Evolutionary conservation across 2,797 vertebrate species (phyloP), one percentile per base, ranked within the genome.

Genomic region (Cuniculus paca): DNA sequence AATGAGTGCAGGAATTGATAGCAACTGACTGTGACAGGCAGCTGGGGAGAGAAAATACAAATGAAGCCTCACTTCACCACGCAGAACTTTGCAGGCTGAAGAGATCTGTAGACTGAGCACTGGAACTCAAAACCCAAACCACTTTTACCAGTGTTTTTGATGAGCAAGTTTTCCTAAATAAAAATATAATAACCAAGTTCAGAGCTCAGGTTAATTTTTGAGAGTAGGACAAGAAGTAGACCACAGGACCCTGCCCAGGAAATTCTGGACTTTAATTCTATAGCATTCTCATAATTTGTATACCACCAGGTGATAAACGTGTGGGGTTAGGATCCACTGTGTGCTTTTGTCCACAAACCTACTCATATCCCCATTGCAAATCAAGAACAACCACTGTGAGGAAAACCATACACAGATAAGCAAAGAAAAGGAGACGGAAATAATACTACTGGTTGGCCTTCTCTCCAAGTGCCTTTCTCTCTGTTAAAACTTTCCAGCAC

Each of bases 181-280:
- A 84, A 93, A 80, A n/a, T 24, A 28, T 2, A 54, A 52, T 75
- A 1, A 13, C 31, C 14, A 50, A 77, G 31, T 80, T 77, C 68
- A 70, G 42, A 72, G 39, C 70, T 80, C 65, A 68, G 42, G 20
- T 88, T 78, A 92, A 72, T 54, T 94, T 86, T 84, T 87, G 34
- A 87, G 26, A 91, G 14, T 61, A 1, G 13, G 61, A 6, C 1
- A 84, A 90, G 26, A 56, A 60, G 34, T 36, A 52, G 8, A 42
- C 22, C 12, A 6, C 63, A 56, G 31, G 22, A 74, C 7, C 11
- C 48, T 81, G 11, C 9, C 22, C 52, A 50, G 42, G 10, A 3
- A 72, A 14, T 13, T 54, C 61, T 34, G 42, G 58, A 22, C 11
- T 82, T 42, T 13, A 20, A 20, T 26, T 63, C 28, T 42, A n/a